These are phyloP conservation scores for Pseudocheirus occidentalis DNA, from an alignment of 2,797 vertebrate genomes.

Conservation along the genomic window DNA sequence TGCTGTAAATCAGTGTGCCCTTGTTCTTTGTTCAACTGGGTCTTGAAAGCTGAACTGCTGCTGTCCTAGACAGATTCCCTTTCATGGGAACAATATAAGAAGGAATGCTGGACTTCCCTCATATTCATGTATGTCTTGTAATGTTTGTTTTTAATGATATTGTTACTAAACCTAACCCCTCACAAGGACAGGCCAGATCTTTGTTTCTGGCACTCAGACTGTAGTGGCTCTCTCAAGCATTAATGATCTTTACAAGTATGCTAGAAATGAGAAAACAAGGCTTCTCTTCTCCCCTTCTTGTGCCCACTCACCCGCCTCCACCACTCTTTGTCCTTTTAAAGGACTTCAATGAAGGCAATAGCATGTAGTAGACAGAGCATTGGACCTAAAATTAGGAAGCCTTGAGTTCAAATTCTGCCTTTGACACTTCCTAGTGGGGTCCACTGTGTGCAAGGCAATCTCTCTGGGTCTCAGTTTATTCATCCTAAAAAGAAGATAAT, in stretches of 20 bases:
- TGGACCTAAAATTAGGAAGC: neutral
- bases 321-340: neutral
- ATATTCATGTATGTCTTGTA: neutral
- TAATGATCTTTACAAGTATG: neutral
- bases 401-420: neutral
- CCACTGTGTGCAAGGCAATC: neutral
- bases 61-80: neutral
- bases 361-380: neutral
- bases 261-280: neutral
- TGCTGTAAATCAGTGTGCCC: slow-evolving; percentile 93
- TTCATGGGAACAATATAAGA: neutral
- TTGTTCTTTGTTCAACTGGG: slow-evolving; percentile 92
- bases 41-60: neutral
- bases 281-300: neutral
- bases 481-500: neutral
- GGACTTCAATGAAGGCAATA: neutral
- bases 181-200: neutral
- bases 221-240: neutral
- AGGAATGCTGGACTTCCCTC: neutral
- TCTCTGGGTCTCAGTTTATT: neutral
- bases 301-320: neutral
- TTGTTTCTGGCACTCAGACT: neutral
- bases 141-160: neutral
- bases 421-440: neutral
- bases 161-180: neutral